Conservation (phyloP, 2,797 vertebrate species). For the Hybognathus amarus region DNA sequence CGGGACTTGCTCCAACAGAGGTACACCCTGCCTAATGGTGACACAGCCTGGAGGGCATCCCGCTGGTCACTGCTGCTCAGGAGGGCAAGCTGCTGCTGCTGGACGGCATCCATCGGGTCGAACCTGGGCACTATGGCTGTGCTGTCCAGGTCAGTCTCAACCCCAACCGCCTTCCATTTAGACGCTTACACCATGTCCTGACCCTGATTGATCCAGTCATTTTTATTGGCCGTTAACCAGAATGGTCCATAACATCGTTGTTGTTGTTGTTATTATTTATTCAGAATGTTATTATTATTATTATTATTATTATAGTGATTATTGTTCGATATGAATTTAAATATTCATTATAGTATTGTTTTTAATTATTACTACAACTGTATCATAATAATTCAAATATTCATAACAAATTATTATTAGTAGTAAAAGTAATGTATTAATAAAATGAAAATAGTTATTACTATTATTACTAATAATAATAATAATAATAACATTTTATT, state of each 20-base stretch:
- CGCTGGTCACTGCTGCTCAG: slow-evolving; percentile 88
- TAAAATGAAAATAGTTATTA: not conserved
- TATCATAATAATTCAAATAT: not conserved
- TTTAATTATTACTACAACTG: not conserved
- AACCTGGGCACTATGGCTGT: slow-evolving; percentile 92
- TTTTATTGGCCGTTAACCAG: not conserved
- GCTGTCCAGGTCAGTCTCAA: slow-evolving; percentile 85
- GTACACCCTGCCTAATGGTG: slow-evolving; percentile 92
- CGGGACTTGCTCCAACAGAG: slow-evolving; percentile 95
- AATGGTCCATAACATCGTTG: not conserved
- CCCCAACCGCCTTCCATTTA: not conserved
- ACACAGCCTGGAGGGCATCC: slow-evolving; percentile 95
- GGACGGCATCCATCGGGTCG: slow-evolving; percentile 92
- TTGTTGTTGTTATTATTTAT: not conserved
- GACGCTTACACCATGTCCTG: not conserved
- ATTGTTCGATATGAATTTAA: no score
- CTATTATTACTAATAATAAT: not conserved
- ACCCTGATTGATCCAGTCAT: no score
- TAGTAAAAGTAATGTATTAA: not conserved
- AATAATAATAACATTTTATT: no score
- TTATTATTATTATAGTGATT: not conserved
- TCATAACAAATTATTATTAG: not conserved
- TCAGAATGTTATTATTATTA: not conserved
- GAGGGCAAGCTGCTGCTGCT: slow-evolving; percentile 92
- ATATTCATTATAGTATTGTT: not conserved